Evolutionary conservation across 2,888 invertebrate species (phyloP).

Genomic region (Pycnomerus fuliginosus): DNA sequence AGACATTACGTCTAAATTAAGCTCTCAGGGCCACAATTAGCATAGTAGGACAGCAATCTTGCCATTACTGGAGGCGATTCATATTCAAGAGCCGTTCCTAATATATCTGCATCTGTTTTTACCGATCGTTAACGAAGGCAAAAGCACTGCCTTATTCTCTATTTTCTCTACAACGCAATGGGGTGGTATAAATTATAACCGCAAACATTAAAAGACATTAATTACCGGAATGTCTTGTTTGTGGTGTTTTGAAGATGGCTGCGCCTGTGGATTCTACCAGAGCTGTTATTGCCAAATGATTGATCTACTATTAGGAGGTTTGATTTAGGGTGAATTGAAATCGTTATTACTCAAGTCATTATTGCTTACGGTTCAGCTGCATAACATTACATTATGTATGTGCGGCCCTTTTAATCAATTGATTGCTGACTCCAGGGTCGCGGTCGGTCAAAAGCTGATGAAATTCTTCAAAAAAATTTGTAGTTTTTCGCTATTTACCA

Average conservation of each 20-base stretch:
- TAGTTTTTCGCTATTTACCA: too few relatives aligned
- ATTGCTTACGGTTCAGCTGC: too few relatives aligned
- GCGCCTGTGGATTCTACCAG: slow-evolving; percentile 9
- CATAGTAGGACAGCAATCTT: slow-evolving; percentile 41
- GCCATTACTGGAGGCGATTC: slow-evolving; percentile 37
- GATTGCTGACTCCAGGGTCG: too few relatives aligned
- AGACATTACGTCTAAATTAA: slow-evolving; percentile 46
- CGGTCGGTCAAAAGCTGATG: too few relatives aligned
- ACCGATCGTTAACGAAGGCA: slow-evolving; percentile 34
- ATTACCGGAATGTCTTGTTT: slow-evolving; percentile 29
- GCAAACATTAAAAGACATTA: slow-evolving; percentile 30
- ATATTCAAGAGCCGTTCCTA: slow-evolving; percentile 37
- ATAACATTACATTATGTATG: too few relatives aligned
- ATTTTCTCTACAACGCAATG: too few relatives aligned
- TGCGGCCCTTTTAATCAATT: too few relatives aligned
- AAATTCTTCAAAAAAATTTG: too few relatives aligned
- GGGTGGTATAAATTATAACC: slow-evolving; percentile 25
- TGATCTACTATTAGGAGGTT: too few relatives aligned
- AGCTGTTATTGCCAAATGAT: background rate
- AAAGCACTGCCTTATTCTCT: too few relatives aligned
- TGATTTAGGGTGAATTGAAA: too few relatives aligned
- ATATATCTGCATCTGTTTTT: slow-evolving; percentile 37
- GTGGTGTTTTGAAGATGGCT: slow-evolving; percentile 27
- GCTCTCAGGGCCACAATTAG: slow-evolving; percentile 45
- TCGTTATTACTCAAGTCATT: too few relatives aligned